Evolutionary conservation across 1,140 invertebrate genomes (phyloP).

Genomic region (Saxidomus purpurata): DNA sequence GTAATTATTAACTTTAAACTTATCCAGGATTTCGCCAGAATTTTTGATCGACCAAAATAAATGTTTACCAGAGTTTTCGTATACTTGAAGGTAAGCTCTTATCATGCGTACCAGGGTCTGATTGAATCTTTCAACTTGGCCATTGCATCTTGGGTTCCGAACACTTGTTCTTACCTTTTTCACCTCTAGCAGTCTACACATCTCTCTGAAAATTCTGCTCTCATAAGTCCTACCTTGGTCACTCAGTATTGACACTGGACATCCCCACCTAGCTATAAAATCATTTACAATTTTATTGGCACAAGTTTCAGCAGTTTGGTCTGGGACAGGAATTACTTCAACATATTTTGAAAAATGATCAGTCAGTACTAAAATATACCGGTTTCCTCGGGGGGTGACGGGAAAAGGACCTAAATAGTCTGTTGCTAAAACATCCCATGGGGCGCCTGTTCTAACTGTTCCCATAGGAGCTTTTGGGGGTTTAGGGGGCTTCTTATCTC

Average conservation of each 20-base stretch:
- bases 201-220: constrained; percentile 29
- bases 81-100: constrained; percentile 71
- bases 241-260: neutral
- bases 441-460: neutral
- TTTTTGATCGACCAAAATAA: too few relatives aligned
- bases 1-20: too few relatives aligned
- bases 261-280: neutral
- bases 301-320: constrained; percentile 1
- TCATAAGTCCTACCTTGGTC: constrained; percentile 34
- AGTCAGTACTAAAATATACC: constrained; percentile 40
- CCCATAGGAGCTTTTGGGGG: constrained; percentile 22
- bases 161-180: constrained; percentile 39
- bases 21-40: too few relatives aligned
- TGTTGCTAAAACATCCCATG: neutral
- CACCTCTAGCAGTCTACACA: constrained; percentile 57
- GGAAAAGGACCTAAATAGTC: constrained; percentile 35
- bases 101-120: constrained; percentile 74
- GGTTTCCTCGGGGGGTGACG: constrained; percentile 2
- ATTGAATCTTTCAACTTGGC: constrained; percentile 77
- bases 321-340: constrained; percentile 25
- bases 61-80: too few relatives aligned
- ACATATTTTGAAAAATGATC: constrained; percentile 25
- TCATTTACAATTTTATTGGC: constrained; percentile 31
- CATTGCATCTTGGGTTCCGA: constrained; percentile 68
- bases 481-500: constrained; percentile 16